Base-by-base conservation (phyloP, 2,113 vertebrate genomes). In the Saguinus imperator region DNA sequence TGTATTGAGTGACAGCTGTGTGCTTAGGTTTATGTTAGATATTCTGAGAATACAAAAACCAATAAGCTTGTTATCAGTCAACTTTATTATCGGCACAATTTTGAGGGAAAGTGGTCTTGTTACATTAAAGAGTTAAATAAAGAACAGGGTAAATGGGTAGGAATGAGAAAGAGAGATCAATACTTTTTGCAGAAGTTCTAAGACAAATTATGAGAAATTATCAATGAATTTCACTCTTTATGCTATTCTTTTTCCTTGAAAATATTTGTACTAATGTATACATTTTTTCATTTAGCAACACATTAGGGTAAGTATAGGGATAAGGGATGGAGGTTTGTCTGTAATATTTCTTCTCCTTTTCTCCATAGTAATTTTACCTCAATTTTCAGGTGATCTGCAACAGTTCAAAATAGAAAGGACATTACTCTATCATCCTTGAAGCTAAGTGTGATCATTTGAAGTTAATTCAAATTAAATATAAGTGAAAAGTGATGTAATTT, bases 301-400 rank as follows among this genome's bases (percentile, higher is more conserved):
- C 13, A 40, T 52, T 48, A 83, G 18, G 48, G 20, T 52, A 73
- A 27, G 18, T 40, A 2, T 40, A 6, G 1, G 18, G 8, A 6
- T 25, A 79, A 0, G 2, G 14, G 1, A 50, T 61, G 4, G 11
- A 37, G 13, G 0, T 50, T 72, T 86, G 0, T 58, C 1, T 58
- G 10, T 1, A 40, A 14, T 48, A 68, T 32, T 40, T 86, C 1
- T 43, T 32, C 27, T 76, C 11, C 18, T 80, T 95, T 61, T 32
- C 1, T 55, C 9, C 25, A 52, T 14, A 76, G 5, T 58, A 13
- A 35, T 10, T 92, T 83, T 50, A 76, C 32, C 1, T 21, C 10
- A 35, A n/a, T 32, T 52, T 79, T 55, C n/a, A 80, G 29, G 16
- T 70, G 21, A 14, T 4, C 9, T 57, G 21, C 43, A 21, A 43